phyloP scores from a whole-genome alignment of 1,140 invertebrate genomes.

The Dreissena polymorpha region DNA sequence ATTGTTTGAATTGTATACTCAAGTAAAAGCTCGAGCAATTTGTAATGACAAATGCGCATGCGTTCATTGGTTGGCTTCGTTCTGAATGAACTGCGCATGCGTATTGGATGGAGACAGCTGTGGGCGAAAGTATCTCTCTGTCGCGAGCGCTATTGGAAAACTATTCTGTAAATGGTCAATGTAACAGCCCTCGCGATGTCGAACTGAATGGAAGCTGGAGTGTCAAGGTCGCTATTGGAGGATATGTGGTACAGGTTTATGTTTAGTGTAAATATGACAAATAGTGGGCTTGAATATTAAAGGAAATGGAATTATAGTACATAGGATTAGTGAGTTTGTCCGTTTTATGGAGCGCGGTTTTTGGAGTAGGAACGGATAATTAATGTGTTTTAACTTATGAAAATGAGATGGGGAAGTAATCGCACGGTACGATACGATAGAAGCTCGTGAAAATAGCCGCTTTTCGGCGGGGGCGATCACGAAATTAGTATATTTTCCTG shows the following conservation, averaged over 20 bases:
- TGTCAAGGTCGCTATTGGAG: conserved; percentile 23
- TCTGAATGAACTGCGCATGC: not conserved
- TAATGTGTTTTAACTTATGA: not conserved
- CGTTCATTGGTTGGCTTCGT: too few species aligned
- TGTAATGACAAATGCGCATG: too few species aligned
- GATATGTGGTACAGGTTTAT: conserved; percentile 18
- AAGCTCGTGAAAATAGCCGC: not conserved
- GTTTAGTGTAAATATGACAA: conserved; percentile 2
- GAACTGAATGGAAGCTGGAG: conserved; percentile 36
- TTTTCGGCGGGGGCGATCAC: conserved; percentile 39
- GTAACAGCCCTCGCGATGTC: conserved; percentile 28
- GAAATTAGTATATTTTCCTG: conserved; percentile 17
- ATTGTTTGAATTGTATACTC: too few species aligned
- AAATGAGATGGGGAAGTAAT: conserved; percentile 6
- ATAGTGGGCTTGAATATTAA: not conserved
- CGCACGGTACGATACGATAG: not conserved
- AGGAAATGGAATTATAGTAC: not conserved
- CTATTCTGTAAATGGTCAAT: not conserved
- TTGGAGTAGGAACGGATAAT: too few species aligned
- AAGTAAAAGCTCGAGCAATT: too few species aligned
- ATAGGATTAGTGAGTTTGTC: not conserved
- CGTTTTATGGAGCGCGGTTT: too few species aligned
- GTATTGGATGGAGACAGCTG: not conserved
- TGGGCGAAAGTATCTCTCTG: not conserved
- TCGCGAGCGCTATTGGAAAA: not conserved